Evolutionary conservation across 2,888 invertebrate species (phyloP).

Genomic region (Athalia cordata): DNA sequence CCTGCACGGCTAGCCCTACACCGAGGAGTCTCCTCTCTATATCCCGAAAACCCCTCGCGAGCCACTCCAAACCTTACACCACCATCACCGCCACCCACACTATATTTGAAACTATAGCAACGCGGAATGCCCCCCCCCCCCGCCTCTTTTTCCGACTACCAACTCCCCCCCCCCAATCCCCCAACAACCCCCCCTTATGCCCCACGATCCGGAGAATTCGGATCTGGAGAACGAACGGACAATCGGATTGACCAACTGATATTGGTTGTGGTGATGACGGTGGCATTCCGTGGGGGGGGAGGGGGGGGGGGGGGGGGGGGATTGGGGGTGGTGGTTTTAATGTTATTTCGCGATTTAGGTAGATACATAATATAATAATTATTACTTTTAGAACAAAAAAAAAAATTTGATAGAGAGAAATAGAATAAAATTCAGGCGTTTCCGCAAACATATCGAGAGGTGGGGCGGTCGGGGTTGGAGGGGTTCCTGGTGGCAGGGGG

Average conservation of each 20-base stretch:
- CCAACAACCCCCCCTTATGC: not conserved
- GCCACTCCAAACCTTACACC: slow-evolving; percentile 41
- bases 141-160: not conserved
- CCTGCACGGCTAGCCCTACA: not conserved
- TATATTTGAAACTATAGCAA: slow-evolving; percentile 42
- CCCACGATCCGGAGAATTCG: slow-evolving; percentile 13
- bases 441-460: not conserved
- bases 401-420: not conserved
- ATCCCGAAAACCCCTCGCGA: slow-evolving; percentile 36
- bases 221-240: slow-evolving; percentile 29
- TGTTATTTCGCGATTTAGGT: not conserved
- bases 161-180: not conserved
- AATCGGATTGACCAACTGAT: slow-evolving; percentile 39
- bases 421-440: not conserved
- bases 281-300: too few relatives aligned
- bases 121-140: slow-evolving; percentile 20
- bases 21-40: not conserved
- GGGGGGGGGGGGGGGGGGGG: too few relatives aligned
- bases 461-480: not conserved
- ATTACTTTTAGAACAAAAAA: too few relatives aligned
- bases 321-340: not conserved
- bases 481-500: not conserved
- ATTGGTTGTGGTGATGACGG: slow-evolving; percentile 16
- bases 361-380: too few relatives aligned
- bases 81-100: not conserved